A percentile compares a stretch with the other conserved stretches of the same genome.
These are phyloP conservation scores for Drosophila parabipectinata DNA, from an alignment of 1,140 invertebrate genomes.

Conservation along the genomic window DNA sequence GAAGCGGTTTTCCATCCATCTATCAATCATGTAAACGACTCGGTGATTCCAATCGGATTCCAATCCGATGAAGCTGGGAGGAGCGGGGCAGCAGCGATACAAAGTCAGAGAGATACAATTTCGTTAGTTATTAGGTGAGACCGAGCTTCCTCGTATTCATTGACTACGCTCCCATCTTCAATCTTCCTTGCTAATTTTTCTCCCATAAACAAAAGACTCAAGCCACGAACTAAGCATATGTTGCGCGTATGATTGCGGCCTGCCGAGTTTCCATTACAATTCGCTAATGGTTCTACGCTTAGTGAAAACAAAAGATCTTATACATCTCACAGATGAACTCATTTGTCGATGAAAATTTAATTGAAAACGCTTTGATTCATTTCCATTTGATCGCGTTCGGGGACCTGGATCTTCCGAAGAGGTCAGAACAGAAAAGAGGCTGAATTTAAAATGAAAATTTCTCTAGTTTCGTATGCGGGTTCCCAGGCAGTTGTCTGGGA, in stretches of 20 bases:
- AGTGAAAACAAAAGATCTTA: conserved; percentile 18
- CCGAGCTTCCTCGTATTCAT: conserved; percentile 19
- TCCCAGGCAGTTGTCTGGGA: conserved; percentile 26
- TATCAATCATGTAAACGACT: conserved; percentile 72
- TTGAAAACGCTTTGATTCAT: conserved; percentile 39
- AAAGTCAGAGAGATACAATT: conserved; percentile 11
- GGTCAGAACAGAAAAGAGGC: conserved; percentile 25
- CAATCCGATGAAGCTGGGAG: conserved; percentile 12
- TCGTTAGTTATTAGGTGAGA: conserved; percentile 62
- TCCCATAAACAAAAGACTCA: conserved; percentile 65
- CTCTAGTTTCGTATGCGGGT: conserved; percentile 51
- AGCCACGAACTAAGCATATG: conserved; percentile 47
- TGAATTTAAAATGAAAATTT: conserved; percentile 29
- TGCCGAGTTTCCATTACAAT: conserved; percentile 50
- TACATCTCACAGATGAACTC: conserved; percentile 14
- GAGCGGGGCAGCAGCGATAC: conserved; percentile 1
- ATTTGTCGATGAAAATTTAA: conserved; percentile 42
- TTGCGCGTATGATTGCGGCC: conserved; percentile 24
- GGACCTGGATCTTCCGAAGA: conserved; percentile 14
- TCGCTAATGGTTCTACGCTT: conserved; percentile 35
- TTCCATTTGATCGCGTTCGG: conserved; percentile 20
- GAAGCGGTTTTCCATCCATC: conserved; percentile 51
- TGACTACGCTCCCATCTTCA: conserved; percentile 1
- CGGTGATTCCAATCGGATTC: conserved; percentile 26
- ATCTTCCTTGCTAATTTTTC: conserved; percentile 44